Evolutionary conservation across 2,113 vertebrate species (phyloP).

Genomic region (Gambusia holbrooki): DNA sequence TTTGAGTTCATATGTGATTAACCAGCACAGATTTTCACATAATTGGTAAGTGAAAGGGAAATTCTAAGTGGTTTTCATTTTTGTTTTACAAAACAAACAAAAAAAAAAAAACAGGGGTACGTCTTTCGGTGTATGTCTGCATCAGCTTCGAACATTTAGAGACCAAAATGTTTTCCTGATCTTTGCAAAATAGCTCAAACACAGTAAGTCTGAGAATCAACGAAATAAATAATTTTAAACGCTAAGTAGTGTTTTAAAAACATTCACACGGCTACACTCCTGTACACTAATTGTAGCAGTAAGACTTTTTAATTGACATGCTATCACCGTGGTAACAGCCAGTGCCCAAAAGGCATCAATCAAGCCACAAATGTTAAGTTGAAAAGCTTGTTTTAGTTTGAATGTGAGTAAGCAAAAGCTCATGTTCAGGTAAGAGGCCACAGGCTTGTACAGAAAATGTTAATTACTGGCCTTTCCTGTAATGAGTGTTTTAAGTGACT

Average conservation of each 20-base stretch:
- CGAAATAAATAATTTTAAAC: background rate
- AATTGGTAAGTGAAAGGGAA: no score
- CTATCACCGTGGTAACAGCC: background rate
- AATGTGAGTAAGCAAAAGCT: constrained; percentile 3
- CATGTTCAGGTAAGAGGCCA: constrained; percentile 19
- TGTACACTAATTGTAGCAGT: background rate
- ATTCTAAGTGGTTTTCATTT: no score
- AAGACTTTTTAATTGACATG: constrained; percentile 1
- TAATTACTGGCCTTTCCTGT: constrained; percentile 52
- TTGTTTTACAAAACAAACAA: background rate
- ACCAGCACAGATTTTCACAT: no score
- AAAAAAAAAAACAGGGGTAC: background rate
- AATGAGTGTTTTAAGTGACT: constrained; percentile 63
- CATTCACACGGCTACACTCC: background rate
- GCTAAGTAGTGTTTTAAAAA: background rate
- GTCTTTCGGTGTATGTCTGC: background rate
- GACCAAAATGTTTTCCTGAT: no score
- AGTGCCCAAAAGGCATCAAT: background rate
- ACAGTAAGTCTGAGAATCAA: background rate
- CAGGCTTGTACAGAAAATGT: constrained; percentile 41
- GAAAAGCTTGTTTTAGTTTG: background rate
- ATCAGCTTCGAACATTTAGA: background rate
- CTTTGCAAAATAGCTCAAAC: no score
- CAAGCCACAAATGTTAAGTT: background rate
- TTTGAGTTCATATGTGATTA: no score